Evolutionary conservation across 2,888 invertebrate genomes (phyloP).

Genomic region (Stegana nigrithorax): DNA sequence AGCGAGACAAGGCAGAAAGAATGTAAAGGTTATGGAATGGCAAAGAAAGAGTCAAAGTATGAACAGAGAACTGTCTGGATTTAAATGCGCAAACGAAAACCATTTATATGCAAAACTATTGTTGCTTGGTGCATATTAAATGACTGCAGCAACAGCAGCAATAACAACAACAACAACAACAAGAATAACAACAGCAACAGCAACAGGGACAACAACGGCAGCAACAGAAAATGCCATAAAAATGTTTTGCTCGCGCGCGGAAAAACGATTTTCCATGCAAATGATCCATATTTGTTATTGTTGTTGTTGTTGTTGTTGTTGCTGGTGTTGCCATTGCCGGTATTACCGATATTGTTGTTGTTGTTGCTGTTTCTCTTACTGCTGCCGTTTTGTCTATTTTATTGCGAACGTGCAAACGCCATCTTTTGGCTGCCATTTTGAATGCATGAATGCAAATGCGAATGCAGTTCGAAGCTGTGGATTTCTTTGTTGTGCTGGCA

Average conservation of each 20-base stretch:
- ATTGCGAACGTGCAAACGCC: slow-evolving; percentile 23
- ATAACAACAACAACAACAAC: too few species aligned
- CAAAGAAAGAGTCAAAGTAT: slow-evolving; percentile 14
- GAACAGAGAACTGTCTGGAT: slow-evolving; percentile 38
- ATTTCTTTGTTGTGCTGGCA: slow-evolving; percentile 30
- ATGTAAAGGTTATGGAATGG: not conserved
- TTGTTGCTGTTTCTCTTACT: slow-evolving; percentile 20
- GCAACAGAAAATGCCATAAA: slow-evolving; percentile 32
- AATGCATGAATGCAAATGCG: slow-evolving; percentile 59
- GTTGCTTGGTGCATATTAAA: slow-evolving; percentile 59
- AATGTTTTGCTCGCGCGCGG: slow-evolving; percentile 31
- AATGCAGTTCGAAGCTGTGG: slow-evolving; percentile 47
- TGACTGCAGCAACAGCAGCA: slow-evolving; percentile 38
- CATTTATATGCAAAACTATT: slow-evolving; percentile 66
- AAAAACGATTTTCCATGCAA: slow-evolving; percentile 63
- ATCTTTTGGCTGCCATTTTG: slow-evolving; percentile 53
- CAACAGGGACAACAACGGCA: slow-evolving; percentile 43
- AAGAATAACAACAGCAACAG: slow-evolving; percentile 46
- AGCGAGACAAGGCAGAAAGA: not conserved
- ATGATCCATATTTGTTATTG: slow-evolving; percentile 54
- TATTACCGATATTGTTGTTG: slow-evolving; percentile 20
- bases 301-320: slow-evolving; percentile 20
- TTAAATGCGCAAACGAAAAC: slow-evolving; percentile 63
- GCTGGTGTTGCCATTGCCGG: slow-evolving; percentile 18
- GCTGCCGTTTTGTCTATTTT: slow-evolving; percentile 4